Conservation (phyloP, 1,140 invertebrate species). For the Brachionus calyciflorus region DNA sequence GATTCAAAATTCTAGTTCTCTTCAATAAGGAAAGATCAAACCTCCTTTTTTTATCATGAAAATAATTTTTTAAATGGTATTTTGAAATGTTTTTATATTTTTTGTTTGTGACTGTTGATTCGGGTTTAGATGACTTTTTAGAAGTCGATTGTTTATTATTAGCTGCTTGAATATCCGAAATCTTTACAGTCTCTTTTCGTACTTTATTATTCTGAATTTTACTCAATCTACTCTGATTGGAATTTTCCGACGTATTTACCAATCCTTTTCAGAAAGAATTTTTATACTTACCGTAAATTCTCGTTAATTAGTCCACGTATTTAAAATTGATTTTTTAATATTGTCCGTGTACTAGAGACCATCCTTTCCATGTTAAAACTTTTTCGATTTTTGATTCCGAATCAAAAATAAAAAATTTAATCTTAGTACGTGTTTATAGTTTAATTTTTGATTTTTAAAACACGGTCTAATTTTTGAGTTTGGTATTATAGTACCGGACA, state of each 20-base stretch:
- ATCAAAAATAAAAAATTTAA: too few species aligned
- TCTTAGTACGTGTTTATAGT: too few species aligned
- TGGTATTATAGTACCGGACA: too few species aligned
- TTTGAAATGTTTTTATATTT: neutral
- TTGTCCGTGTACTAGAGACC: too few species aligned
- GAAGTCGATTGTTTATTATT: too few species aligned
- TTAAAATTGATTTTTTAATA: too few species aligned
- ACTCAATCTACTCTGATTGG: neutral
- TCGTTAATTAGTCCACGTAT: too few species aligned
- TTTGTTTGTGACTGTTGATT: neutral
- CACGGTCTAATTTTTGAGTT: too few species aligned
- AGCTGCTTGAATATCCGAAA: neutral
- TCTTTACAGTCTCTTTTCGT: neutral
- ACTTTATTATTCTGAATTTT: neutral
- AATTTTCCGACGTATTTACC: neutral
- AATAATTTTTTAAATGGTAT: neutral
- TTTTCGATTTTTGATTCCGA: too few species aligned
- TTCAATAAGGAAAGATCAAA: neutral
- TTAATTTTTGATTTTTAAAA: too few species aligned
- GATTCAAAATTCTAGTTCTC: neutral
- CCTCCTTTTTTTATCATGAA: neutral
- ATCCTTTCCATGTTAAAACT: too few species aligned
- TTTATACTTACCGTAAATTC: neutral
- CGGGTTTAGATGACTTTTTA: neutral
- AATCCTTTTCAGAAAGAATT: neutral